Conservation (phyloP, 2,888 invertebrate species). For the Rotaria magnacalcarata region DNA sequence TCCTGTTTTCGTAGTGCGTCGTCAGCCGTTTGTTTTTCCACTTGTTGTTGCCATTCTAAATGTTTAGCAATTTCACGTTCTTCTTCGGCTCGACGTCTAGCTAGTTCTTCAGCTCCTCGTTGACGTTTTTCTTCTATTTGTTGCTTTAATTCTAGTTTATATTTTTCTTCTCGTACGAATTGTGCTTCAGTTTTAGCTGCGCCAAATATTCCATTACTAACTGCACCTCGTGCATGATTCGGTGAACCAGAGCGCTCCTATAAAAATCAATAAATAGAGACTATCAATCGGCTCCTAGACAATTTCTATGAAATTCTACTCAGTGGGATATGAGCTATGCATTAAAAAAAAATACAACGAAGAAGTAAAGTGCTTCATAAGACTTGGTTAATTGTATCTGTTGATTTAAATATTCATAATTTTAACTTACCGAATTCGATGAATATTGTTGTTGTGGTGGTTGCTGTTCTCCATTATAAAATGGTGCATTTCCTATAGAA, state of each 20-base stretch:
- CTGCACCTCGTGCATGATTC: constrained; percentile 40
- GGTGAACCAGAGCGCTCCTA: constrained; percentile 12
- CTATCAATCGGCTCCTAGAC: too few relatives aligned
- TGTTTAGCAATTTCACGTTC: constrained; percentile 32
- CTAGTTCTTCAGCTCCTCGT: constrained; percentile 39
- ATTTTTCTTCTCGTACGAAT: constrained; percentile 40
- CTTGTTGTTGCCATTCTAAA: background rate
- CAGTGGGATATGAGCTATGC: too few relatives aligned
- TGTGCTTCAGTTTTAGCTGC: constrained; percentile 41
- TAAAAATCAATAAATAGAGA: background rate
- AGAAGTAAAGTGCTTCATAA: background rate
- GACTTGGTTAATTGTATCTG: too few relatives aligned
- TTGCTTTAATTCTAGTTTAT: constrained; percentile 42
- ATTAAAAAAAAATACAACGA: background rate
- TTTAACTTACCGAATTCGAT: background rate
- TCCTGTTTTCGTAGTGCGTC: background rate
- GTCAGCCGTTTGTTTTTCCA: background rate
- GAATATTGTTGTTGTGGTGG: background rate
- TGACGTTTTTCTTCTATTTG: constrained; percentile 44
- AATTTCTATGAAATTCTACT: too few relatives aligned
- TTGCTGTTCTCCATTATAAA: constrained; percentile 19
- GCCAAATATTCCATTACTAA: constrained; percentile 44
- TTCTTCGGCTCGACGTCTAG: constrained; percentile 44
- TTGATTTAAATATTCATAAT: too few relatives aligned
- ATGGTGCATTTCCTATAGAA: background rate